Conservation (phyloP, 2,113 vertebrate species). For the Collichthys lucidus region DNA sequence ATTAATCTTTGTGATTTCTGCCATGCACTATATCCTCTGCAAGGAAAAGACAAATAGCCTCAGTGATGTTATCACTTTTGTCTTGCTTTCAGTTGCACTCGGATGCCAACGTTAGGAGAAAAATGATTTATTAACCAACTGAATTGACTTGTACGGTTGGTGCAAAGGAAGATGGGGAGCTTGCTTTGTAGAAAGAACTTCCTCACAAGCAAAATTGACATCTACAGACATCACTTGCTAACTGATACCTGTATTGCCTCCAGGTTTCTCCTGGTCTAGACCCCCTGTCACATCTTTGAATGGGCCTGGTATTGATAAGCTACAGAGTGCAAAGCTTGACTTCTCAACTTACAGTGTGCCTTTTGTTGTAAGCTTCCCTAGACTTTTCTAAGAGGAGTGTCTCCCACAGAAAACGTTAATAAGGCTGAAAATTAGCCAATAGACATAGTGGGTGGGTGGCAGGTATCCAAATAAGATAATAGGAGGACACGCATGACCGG, state of each 20-base stretch:
- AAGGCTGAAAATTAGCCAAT: constrained; percentile 28
- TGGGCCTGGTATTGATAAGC: constrained; percentile 33
- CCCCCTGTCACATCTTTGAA: constrained; percentile 38
- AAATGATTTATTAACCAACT: neutral
- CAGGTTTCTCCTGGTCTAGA: constrained; percentile 45
- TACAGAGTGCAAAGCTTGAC: constrained; percentile 40
- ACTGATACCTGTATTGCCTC: constrained; percentile 41
- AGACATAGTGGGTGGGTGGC: constrained; percentile 20
- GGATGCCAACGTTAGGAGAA: neutral
- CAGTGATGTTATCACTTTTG: neutral
- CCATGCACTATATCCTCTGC: neutral
- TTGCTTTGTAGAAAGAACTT: neutral
- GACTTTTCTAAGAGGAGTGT: constrained; percentile 9
- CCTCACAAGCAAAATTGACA: constrained; percentile 15
- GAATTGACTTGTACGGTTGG: neutral
- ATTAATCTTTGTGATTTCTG: constrained; percentile 14
- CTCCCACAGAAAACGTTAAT: constrained; percentile 30
- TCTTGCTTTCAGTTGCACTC: constrained; percentile 9
- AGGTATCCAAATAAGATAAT: constrained; percentile 21
- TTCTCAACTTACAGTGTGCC: constrained; percentile 25
- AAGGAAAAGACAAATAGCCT: constrained; percentile 9
- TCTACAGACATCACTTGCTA: constrained; percentile 43
- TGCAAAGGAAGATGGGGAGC: neutral
- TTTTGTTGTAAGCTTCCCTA: constrained; percentile 4
- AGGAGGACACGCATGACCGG: constrained; percentile 10